Base-by-base conservation (phyloP, 2,797 vertebrate genomes). In the Poecilia wingei region DNA sequence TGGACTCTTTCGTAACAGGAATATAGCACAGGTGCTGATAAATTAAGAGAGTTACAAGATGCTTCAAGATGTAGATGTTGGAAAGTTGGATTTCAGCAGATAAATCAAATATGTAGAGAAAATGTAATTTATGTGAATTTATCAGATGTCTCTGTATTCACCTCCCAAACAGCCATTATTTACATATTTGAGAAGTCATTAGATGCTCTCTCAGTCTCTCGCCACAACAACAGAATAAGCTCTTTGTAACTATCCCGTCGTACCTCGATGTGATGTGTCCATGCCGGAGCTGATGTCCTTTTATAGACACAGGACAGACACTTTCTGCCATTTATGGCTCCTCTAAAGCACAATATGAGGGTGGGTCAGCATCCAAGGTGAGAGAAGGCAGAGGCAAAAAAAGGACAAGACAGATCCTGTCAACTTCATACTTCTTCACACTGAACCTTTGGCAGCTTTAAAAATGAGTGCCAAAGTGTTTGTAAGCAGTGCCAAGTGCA, bases 241-340 rank as follows among this genome's bases (percentile, higher is more conserved):
- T 75, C 57, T 70, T 72, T 79, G 82, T 75, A 82, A 81, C 80
- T 87, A 4, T 6, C 84, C 81, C 79, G 77, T 80, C 69, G 3
- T 94, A 93, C 94, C 94, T 95, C 87, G 91, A 75, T 20, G 5
- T 55, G 71, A 84, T 84, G 85, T 83, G 88, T 90, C 80, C 77
- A 47, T 88, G 25, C 79, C 82, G 68, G 81, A 74, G 81, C 84
- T 55, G 74, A 46, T 85, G 39, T 93, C 95, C 95, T 95, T 96
- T 96, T 96, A 95, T 94, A 95, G 95, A 86, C 93, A 88, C 83
- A 79, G 78, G 84, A 90, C 91, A 82, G 85, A 93, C 92, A 91
- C 88, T 92, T 94, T 94, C 92, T 95, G 90, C 95, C 96, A 95
- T 96, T 94, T 96, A 96, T 92, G 95, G 96, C 80, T 91, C 71